A percentile compares a stretch with the other conserved stretches of the same genome.
phyloP scores from a whole-genome alignment of 1,140 invertebrate genomes.

The Drosophila asahinai region DNA sequence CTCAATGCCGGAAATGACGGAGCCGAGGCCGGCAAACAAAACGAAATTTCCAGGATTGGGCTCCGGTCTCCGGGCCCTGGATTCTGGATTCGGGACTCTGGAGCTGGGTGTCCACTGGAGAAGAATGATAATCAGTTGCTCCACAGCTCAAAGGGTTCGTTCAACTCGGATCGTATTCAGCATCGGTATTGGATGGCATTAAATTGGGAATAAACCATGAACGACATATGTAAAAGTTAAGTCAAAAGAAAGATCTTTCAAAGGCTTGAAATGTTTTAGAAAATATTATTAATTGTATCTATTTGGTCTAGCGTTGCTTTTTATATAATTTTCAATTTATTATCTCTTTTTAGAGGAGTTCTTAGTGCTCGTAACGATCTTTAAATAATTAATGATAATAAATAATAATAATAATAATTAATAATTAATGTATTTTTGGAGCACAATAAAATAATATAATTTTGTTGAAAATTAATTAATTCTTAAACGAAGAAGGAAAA shows the following conservation, averaged over 20 bases:
- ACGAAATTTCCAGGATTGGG: conserved; percentile 57
- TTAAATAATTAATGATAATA: neutral
- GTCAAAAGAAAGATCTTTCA: neutral
- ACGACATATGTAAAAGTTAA: neutral
- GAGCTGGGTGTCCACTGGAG: conserved; percentile 5
- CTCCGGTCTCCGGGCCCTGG: conserved; percentile 1
- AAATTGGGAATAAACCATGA: neutral
- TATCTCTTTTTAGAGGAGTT: neutral
- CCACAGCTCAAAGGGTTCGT: conserved; percentile 34
- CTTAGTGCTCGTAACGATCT: too few relatives aligned
- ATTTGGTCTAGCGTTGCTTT: too few relatives aligned
- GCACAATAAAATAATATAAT: too few relatives aligned
- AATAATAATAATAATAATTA: too few relatives aligned
- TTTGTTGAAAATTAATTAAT: too few relatives aligned
- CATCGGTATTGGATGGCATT: neutral
- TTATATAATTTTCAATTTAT: too few relatives aligned
- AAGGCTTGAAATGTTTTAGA: too few relatives aligned
- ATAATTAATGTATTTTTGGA: too few relatives aligned
- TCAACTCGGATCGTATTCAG: conserved; percentile 26
- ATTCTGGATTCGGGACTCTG: neutral
- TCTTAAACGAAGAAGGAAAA: too few relatives aligned
- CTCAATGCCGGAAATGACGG: conserved; percentile 78
- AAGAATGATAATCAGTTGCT: conserved; percentile 50
- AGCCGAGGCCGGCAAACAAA: conserved; percentile 51
- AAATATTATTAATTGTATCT: too few relatives aligned